Evolutionary conservation across 1,140 invertebrate genomes (phyloP), one percentile per base, ranked within the genome.

Genomic region (Lycorma delicatula): DNA sequence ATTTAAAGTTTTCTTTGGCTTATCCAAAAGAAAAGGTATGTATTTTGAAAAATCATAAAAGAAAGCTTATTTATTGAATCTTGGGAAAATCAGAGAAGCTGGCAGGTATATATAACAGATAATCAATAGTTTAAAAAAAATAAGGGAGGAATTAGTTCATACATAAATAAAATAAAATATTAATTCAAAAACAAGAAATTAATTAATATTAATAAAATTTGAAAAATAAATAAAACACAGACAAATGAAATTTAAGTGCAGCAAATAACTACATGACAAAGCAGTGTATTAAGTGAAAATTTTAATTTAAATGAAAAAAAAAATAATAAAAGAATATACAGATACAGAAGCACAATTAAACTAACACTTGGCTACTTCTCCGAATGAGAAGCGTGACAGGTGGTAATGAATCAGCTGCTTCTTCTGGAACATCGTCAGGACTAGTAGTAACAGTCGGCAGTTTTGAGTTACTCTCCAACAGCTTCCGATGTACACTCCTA

Each of bases 401-500:
- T 3, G 60, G 46, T 18, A 58, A 28, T 11, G 25, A 20, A 31
- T 64, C 50, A 29, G 41, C 41, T 27, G 51, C 54, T 27, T 62
- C 58, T 25, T 57, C 56, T 1, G 22, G 23, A 11, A 49, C 28
- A 29, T 61, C 55, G 44, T 66, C 62, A 9, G 60, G 58, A 47
- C 56, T 62, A 41, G 48, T 60, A 29, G 63, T 56, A 13, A 66
- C 62, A 16, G 59, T 60, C 36, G 64, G 55, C 27, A 65, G 60
- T 36, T 66, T 65, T 11, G 56, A 41, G 56, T 60, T 62, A 53
- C 57, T 60, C 49, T 63, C 63, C n/a, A 63, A 51, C 25, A 61
- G 50, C 51, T 65, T 65, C 20, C 63, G 60, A 38, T 64, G 63
- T 16, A 48, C 56, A 50, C 48, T 48, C 47, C 56, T 57, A 50